A percentile compares a stretch with the other conserved stretches of the same genome.
phyloP scores from a whole-genome alignment of 2,113 vertebrate species.

The Uria aalge region DNA sequence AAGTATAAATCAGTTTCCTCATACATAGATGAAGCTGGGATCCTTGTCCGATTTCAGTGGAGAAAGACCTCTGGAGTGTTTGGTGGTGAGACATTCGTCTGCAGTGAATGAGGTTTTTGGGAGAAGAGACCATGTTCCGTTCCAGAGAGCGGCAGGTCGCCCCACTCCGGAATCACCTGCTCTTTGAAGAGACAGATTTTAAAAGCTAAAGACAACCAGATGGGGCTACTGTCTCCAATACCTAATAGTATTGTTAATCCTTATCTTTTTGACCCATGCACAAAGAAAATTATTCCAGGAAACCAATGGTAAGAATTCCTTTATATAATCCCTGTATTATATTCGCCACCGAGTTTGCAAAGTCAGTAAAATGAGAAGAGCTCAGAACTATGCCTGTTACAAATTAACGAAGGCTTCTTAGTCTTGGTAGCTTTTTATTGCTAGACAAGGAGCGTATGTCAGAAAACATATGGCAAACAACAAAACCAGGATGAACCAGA shows the following conservation, averaged over 20 bases:
- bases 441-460: slow-evolving; percentile 16
- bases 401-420: neutral
- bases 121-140: neutral
- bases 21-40: neutral
- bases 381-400: neutral
- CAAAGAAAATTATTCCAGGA: slow-evolving; percentile 30
- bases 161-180: neutral
- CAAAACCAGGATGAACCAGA: slow-evolving; percentile 11
- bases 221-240: neutral
- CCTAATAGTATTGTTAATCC: neutral
- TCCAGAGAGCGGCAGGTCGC: neutral
- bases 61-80: neutral
- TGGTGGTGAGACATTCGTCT: neutral
- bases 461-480: slow-evolving; percentile 32
- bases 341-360: neutral
- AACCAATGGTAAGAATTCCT: neutral
- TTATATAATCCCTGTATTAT: slow-evolving; percentile 13
- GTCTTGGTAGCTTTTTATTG: neutral
- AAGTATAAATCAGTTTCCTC: neutral
- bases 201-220: neutral
- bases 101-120: neutral
- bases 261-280: neutral
- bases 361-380: neutral
- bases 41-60: neutral
- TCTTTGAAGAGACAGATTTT: neutral